Base-by-base conservation (phyloP, 2,797 vertebrate genomes). In the Kryptolebias ocellatus region DNA sequence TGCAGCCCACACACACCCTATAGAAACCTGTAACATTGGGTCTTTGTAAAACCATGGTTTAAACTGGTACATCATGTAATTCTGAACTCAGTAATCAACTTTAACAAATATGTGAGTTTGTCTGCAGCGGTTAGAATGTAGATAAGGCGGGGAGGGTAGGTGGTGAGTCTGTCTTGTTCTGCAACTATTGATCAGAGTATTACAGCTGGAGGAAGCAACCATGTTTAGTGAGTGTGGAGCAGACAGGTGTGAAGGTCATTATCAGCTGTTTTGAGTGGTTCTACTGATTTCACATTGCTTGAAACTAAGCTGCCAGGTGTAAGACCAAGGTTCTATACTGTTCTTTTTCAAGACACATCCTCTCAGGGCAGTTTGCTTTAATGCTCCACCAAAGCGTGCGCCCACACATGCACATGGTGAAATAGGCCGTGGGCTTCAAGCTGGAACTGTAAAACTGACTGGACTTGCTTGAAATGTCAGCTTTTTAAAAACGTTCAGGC, bases 391-490 rank as follows among this genome's bases (percentile, higher is more conserved):
- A 59, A 59, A 56, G 55, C 47, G 54, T 56, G 46, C 65, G 39
- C 28, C 45, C 17, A 58, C 72, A 78, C 28, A 56, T 18, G 29
- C 52, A 56, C 1, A 10, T 55, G 27, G 53, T 67, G 37, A 74
- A 54, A 60, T 17, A 31, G 44, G 66, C 82, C 56, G 49, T 34
- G 65, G 73, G 83, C 69, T 62, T n/a, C 0, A 55, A 55, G 61
- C 56, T 67, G 20, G 14, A 71, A 64, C 52, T 34, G 58, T 47
- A 47, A 57, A 31, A 61, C 66, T 76, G 62, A 63, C 70, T 69
- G 39, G 69, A 74, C 58, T 58, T 70, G 69, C 64, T 82, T 67
- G 18, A 80, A 83, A 86, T 74, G 59, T 78, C 74, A 74, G 20
- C 29, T n/a, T 53, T 60, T 60, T 42, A 1, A n/a, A 63, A 64